phyloP scores from a whole-genome alignment of 2,113 vertebrate genomes.

The Recurvirostra avosetta region DNA sequence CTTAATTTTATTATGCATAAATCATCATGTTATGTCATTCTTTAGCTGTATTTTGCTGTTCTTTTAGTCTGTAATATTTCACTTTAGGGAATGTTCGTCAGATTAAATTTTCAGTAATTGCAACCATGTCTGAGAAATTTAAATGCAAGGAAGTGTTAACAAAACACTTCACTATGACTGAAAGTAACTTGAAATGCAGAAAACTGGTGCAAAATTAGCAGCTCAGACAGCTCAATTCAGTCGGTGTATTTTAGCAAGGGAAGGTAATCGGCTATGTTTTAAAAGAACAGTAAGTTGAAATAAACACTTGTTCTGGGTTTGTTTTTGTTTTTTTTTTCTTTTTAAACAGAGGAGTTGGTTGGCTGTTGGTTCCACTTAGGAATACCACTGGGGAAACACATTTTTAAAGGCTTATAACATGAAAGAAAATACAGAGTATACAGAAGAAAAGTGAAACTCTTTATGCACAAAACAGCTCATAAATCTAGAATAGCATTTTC shows the following conservation, averaged over 20 bases:
- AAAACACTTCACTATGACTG: neutral
- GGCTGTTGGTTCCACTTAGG: neutral
- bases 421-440: neutral
- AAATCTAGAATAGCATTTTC: neutral
- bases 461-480: neutral
- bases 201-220: neutral
- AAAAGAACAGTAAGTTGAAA: neutral
- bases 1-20: neutral
- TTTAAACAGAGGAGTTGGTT: neutral
- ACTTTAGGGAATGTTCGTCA: neutral
- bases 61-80: neutral
- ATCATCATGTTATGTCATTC: rapidly evolving
- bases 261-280: neutral
- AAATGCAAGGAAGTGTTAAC: neutral
- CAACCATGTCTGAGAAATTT: neutral
- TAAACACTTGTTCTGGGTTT: neutral
- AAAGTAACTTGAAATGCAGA: neutral
- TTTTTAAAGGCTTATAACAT: neutral
- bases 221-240: neutral
- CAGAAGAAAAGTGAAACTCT: neutral
- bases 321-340: neutral
- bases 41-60: neutral
- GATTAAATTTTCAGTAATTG: neutral
- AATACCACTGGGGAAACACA: neutral
- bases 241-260: neutral